These are phyloP conservation scores for Catharus fuscescens DNA, from an alignment of 2,113 vertebrate genomes.

Conservation along the genomic window DNA sequence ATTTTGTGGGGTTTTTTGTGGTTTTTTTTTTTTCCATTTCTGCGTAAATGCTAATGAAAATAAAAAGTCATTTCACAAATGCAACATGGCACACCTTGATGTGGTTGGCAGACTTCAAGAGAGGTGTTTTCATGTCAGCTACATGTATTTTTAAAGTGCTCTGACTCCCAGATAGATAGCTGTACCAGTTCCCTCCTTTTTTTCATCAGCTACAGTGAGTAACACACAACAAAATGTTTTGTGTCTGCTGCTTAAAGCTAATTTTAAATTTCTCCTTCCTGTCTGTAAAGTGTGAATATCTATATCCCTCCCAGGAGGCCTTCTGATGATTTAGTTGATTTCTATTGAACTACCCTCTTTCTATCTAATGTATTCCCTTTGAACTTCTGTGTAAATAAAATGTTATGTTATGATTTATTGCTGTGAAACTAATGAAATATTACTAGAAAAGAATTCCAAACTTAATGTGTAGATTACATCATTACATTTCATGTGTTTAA, in stretches of 20 bases:
- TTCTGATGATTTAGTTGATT: slow-evolving; percentile 64
- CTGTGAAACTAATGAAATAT: slow-evolving; percentile 73
- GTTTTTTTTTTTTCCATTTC: not conserved
- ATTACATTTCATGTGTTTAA: slow-evolving; percentile 62
- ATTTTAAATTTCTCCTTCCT: slow-evolving; percentile 68
- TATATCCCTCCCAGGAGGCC: slow-evolving; percentile 66
- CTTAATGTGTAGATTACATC: slow-evolving; percentile 48
- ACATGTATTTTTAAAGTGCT: slow-evolving; percentile 62
- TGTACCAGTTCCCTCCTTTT: slow-evolving; percentile 66
- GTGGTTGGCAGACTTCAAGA: slow-evolving; percentile 50
- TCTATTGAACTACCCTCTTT: slow-evolving; percentile 67
- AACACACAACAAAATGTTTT: slow-evolving; percentile 66
- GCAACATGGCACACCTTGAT: slow-evolving; percentile 10
- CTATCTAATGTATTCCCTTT: slow-evolving; percentile 64
- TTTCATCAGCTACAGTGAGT: slow-evolving; percentile 60
- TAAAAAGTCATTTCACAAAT: slow-evolving; percentile 8
- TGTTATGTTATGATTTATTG: slow-evolving; percentile 74
- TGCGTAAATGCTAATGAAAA: slow-evolving; percentile 24
- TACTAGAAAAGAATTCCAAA: slow-evolving; percentile 49
- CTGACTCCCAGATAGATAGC: slow-evolving; percentile 63
- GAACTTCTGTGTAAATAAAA: slow-evolving; percentile 62
- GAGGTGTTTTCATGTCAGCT: slow-evolving; percentile 61
- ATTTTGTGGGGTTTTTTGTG: not conserved
- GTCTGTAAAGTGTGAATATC: slow-evolving; percentile 68
- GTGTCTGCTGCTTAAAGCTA: slow-evolving; percentile 77